These are phyloP conservation scores for Drosophila nigritarsus DNA, from an alignment of 2,888 invertebrate genomes.

Conservation along the genomic window DNA sequence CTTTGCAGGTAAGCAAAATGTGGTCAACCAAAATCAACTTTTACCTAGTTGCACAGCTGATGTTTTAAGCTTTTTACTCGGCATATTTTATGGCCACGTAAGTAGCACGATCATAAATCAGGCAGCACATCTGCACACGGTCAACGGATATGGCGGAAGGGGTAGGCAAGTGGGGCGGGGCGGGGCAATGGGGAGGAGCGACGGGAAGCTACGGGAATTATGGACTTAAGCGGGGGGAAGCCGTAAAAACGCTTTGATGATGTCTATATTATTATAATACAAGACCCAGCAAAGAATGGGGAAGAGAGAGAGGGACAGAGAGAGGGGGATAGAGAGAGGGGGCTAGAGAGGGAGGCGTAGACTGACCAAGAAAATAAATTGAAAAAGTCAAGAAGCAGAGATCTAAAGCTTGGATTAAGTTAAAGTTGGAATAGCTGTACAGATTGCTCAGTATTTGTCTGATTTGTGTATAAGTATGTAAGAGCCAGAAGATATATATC, in stretches of 20 bases:
- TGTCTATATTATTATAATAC: constrained; percentile 65
- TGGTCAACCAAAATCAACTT: constrained; percentile 53
- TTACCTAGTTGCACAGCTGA: constrained; percentile 59
- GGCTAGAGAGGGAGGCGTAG: not conserved
- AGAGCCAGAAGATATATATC: not conserved
- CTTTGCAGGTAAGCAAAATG: constrained; percentile 67
- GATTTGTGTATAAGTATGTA: not conserved
- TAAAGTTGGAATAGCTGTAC: not conserved
- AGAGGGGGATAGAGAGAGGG: not conserved
- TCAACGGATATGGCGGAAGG: constrained; percentile 1
- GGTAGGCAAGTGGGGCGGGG: not conserved
- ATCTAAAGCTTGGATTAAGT: not conserved
- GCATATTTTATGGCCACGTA: constrained; percentile 63
- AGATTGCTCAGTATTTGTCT: not conserved
- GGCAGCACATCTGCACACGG: constrained; percentile 46
- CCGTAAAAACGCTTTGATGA: constrained; percentile 48
- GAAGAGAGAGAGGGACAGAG: not conserved
- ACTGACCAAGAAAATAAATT: not conserved
- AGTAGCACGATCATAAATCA: constrained; percentile 77
- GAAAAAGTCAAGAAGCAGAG: not conserved
- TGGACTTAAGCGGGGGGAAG: not conserved
- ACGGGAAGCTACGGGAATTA: not conserved
- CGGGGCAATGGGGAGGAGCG: not conserved
- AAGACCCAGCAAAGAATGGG: constrained; percentile 41
- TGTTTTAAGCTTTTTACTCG: constrained; percentile 36